Evolutionary conservation across 2,797 vertebrate species (phyloP).

Genomic region (Gastrophryne carolinensis): DNA sequence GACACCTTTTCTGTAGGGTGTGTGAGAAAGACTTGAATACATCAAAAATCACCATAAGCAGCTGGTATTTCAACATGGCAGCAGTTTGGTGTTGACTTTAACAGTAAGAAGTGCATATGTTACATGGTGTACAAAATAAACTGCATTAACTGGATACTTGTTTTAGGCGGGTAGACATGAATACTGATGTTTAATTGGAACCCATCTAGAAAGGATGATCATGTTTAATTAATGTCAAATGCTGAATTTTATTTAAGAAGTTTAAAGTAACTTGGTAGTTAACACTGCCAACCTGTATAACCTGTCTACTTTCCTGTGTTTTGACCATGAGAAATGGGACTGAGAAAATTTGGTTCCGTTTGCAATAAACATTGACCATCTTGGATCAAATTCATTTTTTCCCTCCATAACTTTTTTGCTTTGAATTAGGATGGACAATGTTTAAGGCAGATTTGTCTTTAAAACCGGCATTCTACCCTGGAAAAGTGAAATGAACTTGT

Average conservation of each 20-base stretch:
- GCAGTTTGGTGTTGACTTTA: not conserved
- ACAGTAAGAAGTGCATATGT: not conserved
- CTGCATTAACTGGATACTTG: not conserved
- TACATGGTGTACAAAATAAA: not conserved
- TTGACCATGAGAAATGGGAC: not conserved
- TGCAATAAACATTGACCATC: no score
- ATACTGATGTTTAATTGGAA: not conserved
- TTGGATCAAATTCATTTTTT: no score
- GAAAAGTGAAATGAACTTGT: no score
- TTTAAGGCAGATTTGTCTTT: no score
- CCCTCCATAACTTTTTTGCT: no score
- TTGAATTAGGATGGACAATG: no score
- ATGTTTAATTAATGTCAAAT: not conserved
- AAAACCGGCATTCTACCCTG: no score
- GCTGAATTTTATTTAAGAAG: not conserved
- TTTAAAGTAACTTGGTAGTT: not conserved
- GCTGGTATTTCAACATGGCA: slow-evolving; percentile 14
- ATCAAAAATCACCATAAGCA: slow-evolving; percentile 17
- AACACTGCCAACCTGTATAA: not conserved
- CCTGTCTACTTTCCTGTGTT: not conserved
- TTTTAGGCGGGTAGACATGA: not conserved
- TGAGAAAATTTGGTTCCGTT: not conserved
- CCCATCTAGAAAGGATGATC: not conserved
- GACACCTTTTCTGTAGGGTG: slow-evolving; percentile 21
- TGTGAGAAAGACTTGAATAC: not conserved